These are phyloP conservation scores for Pelobates cultripes DNA, from an alignment of 2,797 vertebrate species.

Conservation along the genomic window DNA sequence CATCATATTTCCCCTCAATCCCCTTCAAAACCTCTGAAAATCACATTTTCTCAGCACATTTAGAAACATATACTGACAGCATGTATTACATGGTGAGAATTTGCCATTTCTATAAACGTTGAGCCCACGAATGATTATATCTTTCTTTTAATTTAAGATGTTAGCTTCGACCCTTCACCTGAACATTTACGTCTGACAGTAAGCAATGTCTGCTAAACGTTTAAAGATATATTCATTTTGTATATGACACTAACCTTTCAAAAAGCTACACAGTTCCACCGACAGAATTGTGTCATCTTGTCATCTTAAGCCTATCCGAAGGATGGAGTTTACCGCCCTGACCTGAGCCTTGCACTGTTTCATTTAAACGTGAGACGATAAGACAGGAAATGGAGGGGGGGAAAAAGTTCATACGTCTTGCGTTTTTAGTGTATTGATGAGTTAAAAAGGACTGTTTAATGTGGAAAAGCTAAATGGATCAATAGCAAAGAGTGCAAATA, in stretches of 20 bases:
- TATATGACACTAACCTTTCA: conserved; percentile 36
- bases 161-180: conserved; percentile 36
- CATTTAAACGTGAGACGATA: conserved; percentile 40
- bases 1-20: too few species aligned
- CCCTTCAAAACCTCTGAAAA: too few species aligned
- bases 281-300: conserved; percentile 29
- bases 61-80: too few species aligned
- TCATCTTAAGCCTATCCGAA: not conserved
- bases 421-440: conserved; percentile 67
- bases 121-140: not conserved
- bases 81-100: not conserved
- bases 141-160: not conserved
- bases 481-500: conserved; percentile 75
- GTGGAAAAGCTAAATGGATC: conserved; percentile 70
- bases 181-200: conserved; percentile 45
- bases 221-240: conserved; percentile 46
- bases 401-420: conserved; percentile 64
- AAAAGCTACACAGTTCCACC: conserved; percentile 2
- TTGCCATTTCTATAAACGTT: not conserved
- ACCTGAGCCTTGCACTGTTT: conserved; percentile 18
- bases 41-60: too few species aligned
- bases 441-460: conserved; percentile 61
- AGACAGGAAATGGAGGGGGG: not conserved
- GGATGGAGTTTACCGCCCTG: conserved; percentile 1
- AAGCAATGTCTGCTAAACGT: conserved; percentile 41